Percentiles rank a stretch among this genome's conserved stretches.
Conservation (phyloP, 2,888 invertebrate genomes). For the Petrolisthes cinctipes region DNA sequence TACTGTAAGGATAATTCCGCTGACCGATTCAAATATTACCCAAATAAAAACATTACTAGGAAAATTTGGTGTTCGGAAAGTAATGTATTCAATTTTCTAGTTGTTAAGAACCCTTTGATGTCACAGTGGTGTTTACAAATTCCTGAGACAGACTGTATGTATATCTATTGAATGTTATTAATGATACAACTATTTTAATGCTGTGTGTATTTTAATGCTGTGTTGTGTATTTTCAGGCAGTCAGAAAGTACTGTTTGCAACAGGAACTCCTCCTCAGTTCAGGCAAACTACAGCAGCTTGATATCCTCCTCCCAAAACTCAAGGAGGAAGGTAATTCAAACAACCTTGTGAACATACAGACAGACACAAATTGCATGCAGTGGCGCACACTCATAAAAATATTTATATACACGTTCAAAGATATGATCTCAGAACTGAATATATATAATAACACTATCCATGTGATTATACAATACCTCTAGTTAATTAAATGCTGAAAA, state of each 20-base stretch:
- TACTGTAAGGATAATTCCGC: no score
- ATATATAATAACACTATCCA: no score
- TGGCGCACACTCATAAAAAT: not conserved
- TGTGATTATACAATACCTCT: no score
- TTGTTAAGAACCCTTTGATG: no score
- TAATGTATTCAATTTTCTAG: no score
- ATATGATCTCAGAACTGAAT: not conserved
- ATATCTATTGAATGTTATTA: no score
- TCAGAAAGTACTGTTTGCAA: constrained; percentile 67
- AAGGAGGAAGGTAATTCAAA: constrained; percentile 77
- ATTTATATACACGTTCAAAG: not conserved
- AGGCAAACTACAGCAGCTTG: constrained; percentile 87
- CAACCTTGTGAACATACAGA: not conserved
- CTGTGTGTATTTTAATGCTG: not conserved
- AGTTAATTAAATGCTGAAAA: no score
- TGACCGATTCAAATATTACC: no score
- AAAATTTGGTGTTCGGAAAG: no score
- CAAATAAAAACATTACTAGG: no score
- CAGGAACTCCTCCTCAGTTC: constrained; percentile 82
- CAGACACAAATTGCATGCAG: not conserved
- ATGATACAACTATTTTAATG: not conserved
- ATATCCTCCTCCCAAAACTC: constrained; percentile 81
- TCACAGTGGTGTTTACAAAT: no score
- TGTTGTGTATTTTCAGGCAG: constrained; percentile 64
- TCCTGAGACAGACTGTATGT: no score